Percentiles rank a stretch among this genome's conserved stretches.
Conservation (phyloP, 1,140 invertebrate species). For the Leptestheria dahalacensis region DNA sequence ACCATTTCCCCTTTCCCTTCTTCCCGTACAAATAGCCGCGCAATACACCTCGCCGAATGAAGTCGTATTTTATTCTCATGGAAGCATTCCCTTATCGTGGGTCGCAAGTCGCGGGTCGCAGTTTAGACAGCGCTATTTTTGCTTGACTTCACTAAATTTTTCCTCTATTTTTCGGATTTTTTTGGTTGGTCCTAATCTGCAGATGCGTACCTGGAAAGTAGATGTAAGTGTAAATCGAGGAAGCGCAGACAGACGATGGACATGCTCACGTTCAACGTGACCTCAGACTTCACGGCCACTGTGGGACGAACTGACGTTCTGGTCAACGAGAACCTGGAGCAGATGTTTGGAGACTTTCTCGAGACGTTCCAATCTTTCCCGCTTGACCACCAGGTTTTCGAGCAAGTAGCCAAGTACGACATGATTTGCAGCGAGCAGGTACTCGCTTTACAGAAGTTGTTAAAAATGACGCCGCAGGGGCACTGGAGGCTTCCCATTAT, state of each 20-base stretch:
- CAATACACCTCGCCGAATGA: no score
- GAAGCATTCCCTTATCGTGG: no score
- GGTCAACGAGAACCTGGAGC: background rate
- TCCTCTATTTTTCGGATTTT: no score
- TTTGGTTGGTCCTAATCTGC: no score
- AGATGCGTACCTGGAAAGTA: no score
- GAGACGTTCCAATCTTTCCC: constrained; percentile 37
- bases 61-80: no score
- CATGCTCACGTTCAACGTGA: background rate
- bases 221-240: no score
- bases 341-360: constrained; percentile 40
- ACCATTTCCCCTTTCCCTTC: no score
- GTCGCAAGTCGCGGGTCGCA: no score
- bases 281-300: background rate
- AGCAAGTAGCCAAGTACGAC: constrained; percentile 35
- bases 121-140: no score
- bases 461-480: constrained; percentile 6
- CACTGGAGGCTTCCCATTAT: constrained; percentile 15
- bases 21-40: no score
- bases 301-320: background rate
- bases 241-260: background rate
- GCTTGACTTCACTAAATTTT: no score
- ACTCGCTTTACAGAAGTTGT: constrained; percentile 6
- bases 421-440: constrained; percentile 13
- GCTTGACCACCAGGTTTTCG: constrained; percentile 36